phyloP scores from a whole-genome alignment of 2,113 vertebrate species.

The Eudorcas thomsonii region DNA sequence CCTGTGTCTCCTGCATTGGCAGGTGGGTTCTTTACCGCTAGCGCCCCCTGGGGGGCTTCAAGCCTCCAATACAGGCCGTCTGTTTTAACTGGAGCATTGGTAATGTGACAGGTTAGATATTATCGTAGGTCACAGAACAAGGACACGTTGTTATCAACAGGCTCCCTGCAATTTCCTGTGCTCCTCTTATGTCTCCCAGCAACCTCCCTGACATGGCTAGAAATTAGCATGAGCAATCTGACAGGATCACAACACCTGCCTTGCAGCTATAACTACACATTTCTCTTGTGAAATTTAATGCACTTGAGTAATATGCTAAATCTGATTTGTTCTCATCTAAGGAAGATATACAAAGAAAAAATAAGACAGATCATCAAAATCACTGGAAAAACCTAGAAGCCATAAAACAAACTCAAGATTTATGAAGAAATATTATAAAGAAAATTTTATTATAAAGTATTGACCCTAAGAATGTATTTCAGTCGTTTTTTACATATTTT shows the following conservation, averaged over 20 bases:
- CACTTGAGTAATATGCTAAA: background rate
- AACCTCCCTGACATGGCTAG: background rate
- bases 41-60: background rate
- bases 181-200: background rate
- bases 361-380: background rate
- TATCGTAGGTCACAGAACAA: slow-evolving; percentile 35
- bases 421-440: background rate
- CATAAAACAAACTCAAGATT: background rate
- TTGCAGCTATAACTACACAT: background rate
- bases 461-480: background rate
- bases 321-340: background rate
- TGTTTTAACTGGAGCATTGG: background rate
- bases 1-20: background rate
- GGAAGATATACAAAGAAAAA: background rate
- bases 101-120: background rate
- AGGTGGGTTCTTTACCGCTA: background rate
- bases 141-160: background rate
- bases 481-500: background rate
- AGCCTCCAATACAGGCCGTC: background rate
- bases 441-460: background rate
- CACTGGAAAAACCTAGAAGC: background rate
- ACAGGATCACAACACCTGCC: slow-evolving; percentile 25
- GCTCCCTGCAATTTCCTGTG: slow-evolving; percentile 22
- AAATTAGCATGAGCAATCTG: slow-evolving; percentile 17
- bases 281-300: background rate